Base-by-base conservation (phyloP, 2,888 invertebrate species). In the Rotaria magnacalcarata region DNA sequence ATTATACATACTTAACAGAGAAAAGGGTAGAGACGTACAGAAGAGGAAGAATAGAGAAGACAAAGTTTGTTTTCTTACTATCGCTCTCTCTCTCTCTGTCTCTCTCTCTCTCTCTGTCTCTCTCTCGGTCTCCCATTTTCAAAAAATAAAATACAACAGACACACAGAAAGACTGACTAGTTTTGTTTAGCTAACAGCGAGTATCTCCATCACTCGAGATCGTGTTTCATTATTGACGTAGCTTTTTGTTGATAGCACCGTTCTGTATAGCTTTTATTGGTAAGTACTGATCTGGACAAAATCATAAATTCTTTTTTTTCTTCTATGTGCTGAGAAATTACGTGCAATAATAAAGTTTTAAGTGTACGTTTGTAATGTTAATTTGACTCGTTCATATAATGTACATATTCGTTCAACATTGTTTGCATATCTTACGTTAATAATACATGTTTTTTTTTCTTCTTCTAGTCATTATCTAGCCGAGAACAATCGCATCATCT, bases 341-440 rank as follows among this genome's bases (percentile, higher is more conserved):
- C 19, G 34, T 67, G 67, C 19, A 67, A 34, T 67, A 67, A 67
- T 41, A 67, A 67, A 67, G 5, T 34, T 34, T 67, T 67, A 41
- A 67, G 27, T 67, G 19, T 41, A 14, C 67, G 19, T 27, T 67
- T 34, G 34, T 67, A 24, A 67, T 41, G 6, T 67, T 67, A 67
- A 67, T 67, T 67, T 67, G 67, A 67, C 67, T 67, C 67, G 67
- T 27, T 67, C 34, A 27, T 67, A 27, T 67, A 67, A 67, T 67
- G 34, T 67, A 67, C 67, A 67, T 67, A 34, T 67, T 34, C 67
- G 67, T 27, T 67, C 14, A 67, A 41, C 67, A 67, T 34, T 67
- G 67, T 67, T 67, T 67, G 34, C 67, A 67, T 41, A 67, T 67
- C 34, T 67, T 67, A 67, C 67, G 67, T 67, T 41, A 19, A 16